Base-by-base conservation (phyloP, 2,888 invertebrate genomes). In the Apodemia hepburni region DNA sequence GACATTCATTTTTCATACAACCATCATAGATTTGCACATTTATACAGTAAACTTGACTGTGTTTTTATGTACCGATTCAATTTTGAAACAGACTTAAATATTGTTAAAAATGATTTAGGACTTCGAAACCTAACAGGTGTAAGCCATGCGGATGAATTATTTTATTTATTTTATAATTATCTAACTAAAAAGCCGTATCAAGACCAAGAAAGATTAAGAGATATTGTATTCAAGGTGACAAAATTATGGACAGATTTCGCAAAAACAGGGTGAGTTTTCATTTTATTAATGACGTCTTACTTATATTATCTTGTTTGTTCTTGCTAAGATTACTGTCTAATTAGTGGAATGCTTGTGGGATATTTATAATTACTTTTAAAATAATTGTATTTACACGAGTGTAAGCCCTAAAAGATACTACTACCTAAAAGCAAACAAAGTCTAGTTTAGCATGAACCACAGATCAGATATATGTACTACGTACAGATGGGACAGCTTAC, bases 171-270 rank as follows among this genome's bases (percentile, higher is more conserved):
- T 61, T 81, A 79, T 60, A 75, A 77, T 7, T 70, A 74, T 8
- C 59, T 65, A 0, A 78, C 75, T 35, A 75, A 77, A 58, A 75
- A 80, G 54, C 66, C 70, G n/a, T 82, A 82, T 22, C 69, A 70
- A 61, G 65, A 76, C 2, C 71, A 74, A 9, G 71, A 75, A 3
- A 63, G 15, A 54, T 8, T 72, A 9, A 78, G 77, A 62, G 74
- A 75, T 17, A 75, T 82, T 68, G 73, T 74, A 0, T 73, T 72
- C 54, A 72, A 76, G 27, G 66, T 87, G 38, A 84, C 83, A 0
- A 85, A 80, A 68, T 59, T 88, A 59, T 86, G 87, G 85, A 76
- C 86, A 0, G 81, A 87, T 66, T 89, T 90, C 64, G 86, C 86
- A 2, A 88, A 80, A 72, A 63, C 79, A 62, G 78, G 80, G 90